Evolutionary conservation across 2,797 vertebrate species (phyloP), one percentile per base, ranked within the genome.

Genomic region (Spea hammondii): DNA sequence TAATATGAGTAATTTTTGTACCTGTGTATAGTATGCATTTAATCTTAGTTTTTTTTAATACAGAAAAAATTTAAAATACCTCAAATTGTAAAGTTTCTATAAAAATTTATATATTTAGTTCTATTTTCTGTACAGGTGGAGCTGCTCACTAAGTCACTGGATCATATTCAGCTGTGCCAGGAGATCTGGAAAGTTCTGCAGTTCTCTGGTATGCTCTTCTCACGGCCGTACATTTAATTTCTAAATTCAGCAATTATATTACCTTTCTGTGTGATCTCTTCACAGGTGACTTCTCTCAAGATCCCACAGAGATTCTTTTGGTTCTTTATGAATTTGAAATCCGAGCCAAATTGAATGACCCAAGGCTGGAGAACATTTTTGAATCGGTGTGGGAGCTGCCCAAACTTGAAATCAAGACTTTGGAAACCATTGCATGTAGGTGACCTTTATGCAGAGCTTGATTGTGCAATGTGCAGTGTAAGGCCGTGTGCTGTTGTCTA

Each of bases 251-350:
- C 32, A 49, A n/a, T 68, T 4, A 4, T 55, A 3, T 49, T 4
- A 17, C 13, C 8, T 7, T 11, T 17, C 4, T 4, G 6, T 48
- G 4, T 69, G 6, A 6, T 13, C 13, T 78, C 74, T 82, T 8
- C 14, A 59, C 83, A 99, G 97, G 91, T 79, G 90, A 92, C 80
- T 90, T 90, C 86, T 77, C 84, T 50, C 85, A 80, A 83, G 95
- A 97, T 86, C 91, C 90, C 11, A 95, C 94, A 76, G 94, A 96
- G 65, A 92, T 89, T 0, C 83, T 99, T 74, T 86, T 99, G 85
- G 88, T 97, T 72, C 89, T 98, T 71, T 98, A 97, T 79, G 96
- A 99, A 82, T 97, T 99, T 90, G 97, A 97, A 89, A 91, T 92
- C 70, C 92, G 93, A 82, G 92, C 93, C 68, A 98, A 97, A 87